Conservation (phyloP, 2,888 invertebrate genomes). For the Callyntrura guangdongensis region DNA sequence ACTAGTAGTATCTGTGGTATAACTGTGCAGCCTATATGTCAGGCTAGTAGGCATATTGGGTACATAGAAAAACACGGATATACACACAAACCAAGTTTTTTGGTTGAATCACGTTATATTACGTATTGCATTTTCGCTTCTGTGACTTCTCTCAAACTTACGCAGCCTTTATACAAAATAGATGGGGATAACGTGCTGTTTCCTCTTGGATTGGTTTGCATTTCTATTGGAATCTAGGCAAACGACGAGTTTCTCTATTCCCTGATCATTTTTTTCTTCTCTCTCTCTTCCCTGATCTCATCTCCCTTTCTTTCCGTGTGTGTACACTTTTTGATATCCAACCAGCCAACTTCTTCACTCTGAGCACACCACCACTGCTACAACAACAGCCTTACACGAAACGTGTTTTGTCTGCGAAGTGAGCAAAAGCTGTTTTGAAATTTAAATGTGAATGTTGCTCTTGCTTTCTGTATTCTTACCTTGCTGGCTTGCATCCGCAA, state of each 20-base stretch:
- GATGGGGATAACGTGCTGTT: slow-evolving; percentile 1
- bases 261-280: slow-evolving; percentile 18
- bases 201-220: slow-evolving; percentile 52
- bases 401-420: slow-evolving; percentile 54
- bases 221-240: slow-evolving; percentile 44
- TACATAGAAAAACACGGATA: too few relatives aligned
- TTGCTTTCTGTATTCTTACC: slow-evolving; percentile 28
- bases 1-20: too few relatives aligned
- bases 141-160: not conserved
- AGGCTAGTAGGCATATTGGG: too few relatives aligned
- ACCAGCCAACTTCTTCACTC: not conserved
- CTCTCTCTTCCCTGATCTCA: slow-evolving; percentile 35
- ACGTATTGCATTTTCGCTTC: too few relatives aligned
- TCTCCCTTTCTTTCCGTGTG: slow-evolving; percentile 51
- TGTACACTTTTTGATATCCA: slow-evolving; percentile 13
- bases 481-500: slow-evolving; percentile 33
- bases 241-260: not conserved
- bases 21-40: too few relatives aligned
- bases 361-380: not conserved
- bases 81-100: not conserved
- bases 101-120: not conserved
- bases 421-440: slow-evolving; percentile 62
- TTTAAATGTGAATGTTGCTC: slow-evolving; percentile 60
- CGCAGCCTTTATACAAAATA: slow-evolving; percentile 4
- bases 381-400: not conserved